These are phyloP conservation scores for Macrosoma leucophasiata DNA, from an alignment of 2,888 invertebrate species.

Conservation along the genomic window DNA sequence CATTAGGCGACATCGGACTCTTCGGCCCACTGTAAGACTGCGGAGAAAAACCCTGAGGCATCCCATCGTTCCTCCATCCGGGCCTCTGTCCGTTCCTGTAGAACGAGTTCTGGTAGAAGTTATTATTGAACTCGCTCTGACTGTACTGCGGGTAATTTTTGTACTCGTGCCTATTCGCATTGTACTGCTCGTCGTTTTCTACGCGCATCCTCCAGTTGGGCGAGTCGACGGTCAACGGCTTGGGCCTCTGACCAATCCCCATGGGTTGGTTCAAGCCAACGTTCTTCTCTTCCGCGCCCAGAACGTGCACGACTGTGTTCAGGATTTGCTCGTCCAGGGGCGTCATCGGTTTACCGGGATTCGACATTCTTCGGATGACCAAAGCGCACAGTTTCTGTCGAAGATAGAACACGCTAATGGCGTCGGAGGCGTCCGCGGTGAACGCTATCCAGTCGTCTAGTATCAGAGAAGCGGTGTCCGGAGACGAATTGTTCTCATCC, in stretches of 20 bases:
- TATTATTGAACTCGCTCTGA: conserved; percentile 38
- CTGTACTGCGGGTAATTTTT: conserved; percentile 40
- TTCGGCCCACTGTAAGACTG: conserved; percentile 43
- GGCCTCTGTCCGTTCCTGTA: conserved; percentile 44
- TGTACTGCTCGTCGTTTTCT: conserved; percentile 42
- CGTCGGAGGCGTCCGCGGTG: conserved; percentile 80
- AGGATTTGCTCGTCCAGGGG: conserved; percentile 81
- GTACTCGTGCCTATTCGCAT: conserved; percentile 37
- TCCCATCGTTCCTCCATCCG: conserved; percentile 35
- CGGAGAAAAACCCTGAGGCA: conserved; percentile 42
- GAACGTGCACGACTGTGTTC: conserved; percentile 78
- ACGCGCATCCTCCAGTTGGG: conserved; percentile 57
- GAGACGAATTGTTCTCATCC: conserved; percentile 50
- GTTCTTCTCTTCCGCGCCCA: conserved; percentile 82
- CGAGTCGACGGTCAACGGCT: conserved; percentile 78
- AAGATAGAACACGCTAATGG: conserved; percentile 79
- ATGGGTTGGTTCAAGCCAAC: conserved; percentile 81
- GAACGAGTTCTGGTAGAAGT: conserved; percentile 41
- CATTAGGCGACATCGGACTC: conserved; percentile 54
- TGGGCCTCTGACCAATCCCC: conserved; percentile 85
- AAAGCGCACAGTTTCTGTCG: conserved; percentile 84
- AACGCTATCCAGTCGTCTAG: conserved; percentile 87
- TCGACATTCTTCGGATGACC: conserved; percentile 77
- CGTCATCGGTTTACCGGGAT: conserved; percentile 73
- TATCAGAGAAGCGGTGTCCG: conserved; percentile 66